phyloP scores from a whole-genome alignment of 1,140 invertebrate genomes.

The Diuraphis noxia region DNA sequence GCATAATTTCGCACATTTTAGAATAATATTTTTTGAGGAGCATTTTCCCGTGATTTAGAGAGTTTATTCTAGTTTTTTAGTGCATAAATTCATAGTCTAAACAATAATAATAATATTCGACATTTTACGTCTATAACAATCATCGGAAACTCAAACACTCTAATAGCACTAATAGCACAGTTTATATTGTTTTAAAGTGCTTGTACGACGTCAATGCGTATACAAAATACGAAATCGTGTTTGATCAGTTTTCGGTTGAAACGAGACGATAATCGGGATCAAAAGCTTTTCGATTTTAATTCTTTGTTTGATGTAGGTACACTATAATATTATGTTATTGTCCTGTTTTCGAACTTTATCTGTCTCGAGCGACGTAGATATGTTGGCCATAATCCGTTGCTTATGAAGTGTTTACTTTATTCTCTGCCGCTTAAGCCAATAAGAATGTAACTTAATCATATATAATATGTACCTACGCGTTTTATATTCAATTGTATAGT shows the following conservation, averaged over 20 bases:
- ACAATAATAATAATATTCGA: background rate
- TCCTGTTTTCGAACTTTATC: background rate
- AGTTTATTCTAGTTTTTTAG: background rate
- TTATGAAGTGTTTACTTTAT: background rate
- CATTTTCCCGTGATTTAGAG: background rate
- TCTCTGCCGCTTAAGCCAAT: background rate
- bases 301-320: background rate
- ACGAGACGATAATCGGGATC: background rate
- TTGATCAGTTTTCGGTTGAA: background rate
- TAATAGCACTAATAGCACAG: too few species aligned
- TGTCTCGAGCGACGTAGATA: background rate
- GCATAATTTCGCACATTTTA: background rate
- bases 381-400: background rate
- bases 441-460: background rate
- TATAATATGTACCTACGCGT: background rate
- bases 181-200: background rate
- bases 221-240: background rate
- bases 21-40: background rate
- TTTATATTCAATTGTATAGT: background rate
- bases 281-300: slow-evolving; percentile 18
- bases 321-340: background rate
- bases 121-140: background rate
- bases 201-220: background rate
- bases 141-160: background rate
- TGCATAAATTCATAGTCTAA: background rate